Base-by-base conservation (phyloP, 2,888 invertebrate genomes). In the Bhutanitis thaidina region DNA sequence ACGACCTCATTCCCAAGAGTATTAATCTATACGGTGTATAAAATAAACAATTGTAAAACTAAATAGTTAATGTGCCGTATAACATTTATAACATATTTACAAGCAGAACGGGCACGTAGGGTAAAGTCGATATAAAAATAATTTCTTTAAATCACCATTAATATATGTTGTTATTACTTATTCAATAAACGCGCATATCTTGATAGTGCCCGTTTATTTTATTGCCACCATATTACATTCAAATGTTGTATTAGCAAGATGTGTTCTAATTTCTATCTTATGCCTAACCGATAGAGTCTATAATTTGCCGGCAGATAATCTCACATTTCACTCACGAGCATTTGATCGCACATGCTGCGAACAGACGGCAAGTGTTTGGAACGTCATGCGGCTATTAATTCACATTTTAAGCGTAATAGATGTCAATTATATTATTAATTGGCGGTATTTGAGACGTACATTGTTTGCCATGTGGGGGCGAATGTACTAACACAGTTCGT, bases 171-270 rank as follows among this genome's bases (percentile, higher is more conserved):
- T 49, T 49, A 49, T 38, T 14, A 38, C 37, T 8, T 14, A 39
- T 44, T 34, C 44, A 50, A 50, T 50, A 50, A 50, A 50, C 50
- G 32, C 47, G 34, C 44, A 38, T 50, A 44, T 50, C 38, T 44
- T 50, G 20, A 50, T 50, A 44, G 50, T 39, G 10, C 34, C 29
- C 50, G 35, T 44, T 50, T 44, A 39, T 39, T 44, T 39, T 35
- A 50, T 15, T 44, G 44, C 49, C 16, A 36, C 49, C 30, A 43
- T 41, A 43, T 49, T 47, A 39, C 20, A 29, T 3, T 36, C 41
- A 27, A 20, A 27, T 41, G 43, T 43, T 43, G 43, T 38, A 14
- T 8, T 15, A 10, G 8, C 12, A 10, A n/a, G 34, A 15, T 1
- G 9, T 4, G 4, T 12, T 4, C 3, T 0, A 25, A 14, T n/a